A percentile compares a stretch with the other conserved stretches of the same genome.
phyloP scores from a whole-genome alignment of 23 tunicate genomes.

The Halocynthia aurantium region DNA sequence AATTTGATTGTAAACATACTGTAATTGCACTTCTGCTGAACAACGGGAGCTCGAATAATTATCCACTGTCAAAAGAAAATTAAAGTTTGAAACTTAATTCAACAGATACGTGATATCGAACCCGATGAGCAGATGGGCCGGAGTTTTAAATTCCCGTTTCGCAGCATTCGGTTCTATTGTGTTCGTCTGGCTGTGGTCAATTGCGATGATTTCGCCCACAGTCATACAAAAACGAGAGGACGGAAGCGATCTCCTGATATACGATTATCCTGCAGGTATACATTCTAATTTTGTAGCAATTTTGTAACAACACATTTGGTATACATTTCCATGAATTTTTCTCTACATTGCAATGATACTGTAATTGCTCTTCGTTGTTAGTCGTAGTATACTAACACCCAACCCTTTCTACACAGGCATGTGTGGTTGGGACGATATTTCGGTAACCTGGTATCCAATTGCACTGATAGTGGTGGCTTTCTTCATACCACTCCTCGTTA shows the following conservation, averaged over 20 bases:
- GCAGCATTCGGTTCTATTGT: not conserved
- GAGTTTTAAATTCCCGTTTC: no score
- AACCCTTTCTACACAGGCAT: slow-evolving; percentile 23
- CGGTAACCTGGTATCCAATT: slow-evolving; percentile 16
- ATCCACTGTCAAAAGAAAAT: no score
- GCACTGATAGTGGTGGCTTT: slow-evolving; percentile 30
- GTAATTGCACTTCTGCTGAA: no score
- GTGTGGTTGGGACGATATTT: slow-evolving; percentile 42
- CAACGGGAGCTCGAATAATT: no score
- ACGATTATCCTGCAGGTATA: slow-evolving; percentile 44
- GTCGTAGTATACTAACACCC: not conserved
- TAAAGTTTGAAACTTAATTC: no score
- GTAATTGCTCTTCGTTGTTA: not conserved
- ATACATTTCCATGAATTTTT: no score
- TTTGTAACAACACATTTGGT: no score
- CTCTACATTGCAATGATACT: not conserved
- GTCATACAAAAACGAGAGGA: not conserved
- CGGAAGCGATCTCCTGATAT: slow-evolving; percentile 5
- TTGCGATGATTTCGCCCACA: slow-evolving; percentile 21
- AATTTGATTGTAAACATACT: no score
- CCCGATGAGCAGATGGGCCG: no score
- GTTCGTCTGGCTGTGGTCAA: slow-evolving; percentile 45
- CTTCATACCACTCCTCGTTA: slow-evolving; percentile 31
- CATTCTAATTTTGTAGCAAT: no score
- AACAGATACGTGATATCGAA: no score